Percentiles rank a stretch among this genome's conserved stretches.
Conservation (phyloP, 1,140 invertebrate genomes). For the Andrena cerasifolii region DNA sequence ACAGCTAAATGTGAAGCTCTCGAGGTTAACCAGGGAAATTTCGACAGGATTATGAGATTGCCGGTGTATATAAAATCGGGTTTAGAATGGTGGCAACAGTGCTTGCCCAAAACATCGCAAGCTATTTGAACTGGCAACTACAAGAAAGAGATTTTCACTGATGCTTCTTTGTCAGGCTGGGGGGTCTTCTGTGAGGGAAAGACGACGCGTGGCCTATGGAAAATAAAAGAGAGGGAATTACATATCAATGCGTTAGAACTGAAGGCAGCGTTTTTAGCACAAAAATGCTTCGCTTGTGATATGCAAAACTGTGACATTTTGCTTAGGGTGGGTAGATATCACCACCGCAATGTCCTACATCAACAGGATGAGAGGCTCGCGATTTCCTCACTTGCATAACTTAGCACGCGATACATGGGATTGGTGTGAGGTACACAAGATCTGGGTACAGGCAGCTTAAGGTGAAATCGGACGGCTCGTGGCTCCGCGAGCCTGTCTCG, state of each 20-base stretch:
- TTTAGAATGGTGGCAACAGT: not conserved
- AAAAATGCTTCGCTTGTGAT: not conserved
- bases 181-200: not conserved
- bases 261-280: not conserved
- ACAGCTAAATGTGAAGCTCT: slow-evolving; percentile 16
- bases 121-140: not conserved
- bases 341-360: slow-evolving; percentile 6
- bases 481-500: too few species aligned
- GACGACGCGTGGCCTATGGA: not conserved
- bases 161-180: not conserved
- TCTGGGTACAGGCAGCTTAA: not conserved
- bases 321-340: slow-evolving; percentile 17
- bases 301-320: not conserved
- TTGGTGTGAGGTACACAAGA: not conserved
- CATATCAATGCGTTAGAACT: slow-evolving; percentile 14
- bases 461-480: too few species aligned
- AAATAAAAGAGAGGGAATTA: not conserved
- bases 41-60: not conserved
- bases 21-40: not conserved
- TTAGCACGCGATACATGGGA: not conserved
- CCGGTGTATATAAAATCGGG: not conserved
- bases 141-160: not conserved
- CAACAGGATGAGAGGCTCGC: too few species aligned
- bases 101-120: not conserved
- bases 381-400: not conserved